Evolutionary conservation across 2,113 vertebrate species (phyloP).

Genomic region (Oenanthe oenanthe): DNA sequence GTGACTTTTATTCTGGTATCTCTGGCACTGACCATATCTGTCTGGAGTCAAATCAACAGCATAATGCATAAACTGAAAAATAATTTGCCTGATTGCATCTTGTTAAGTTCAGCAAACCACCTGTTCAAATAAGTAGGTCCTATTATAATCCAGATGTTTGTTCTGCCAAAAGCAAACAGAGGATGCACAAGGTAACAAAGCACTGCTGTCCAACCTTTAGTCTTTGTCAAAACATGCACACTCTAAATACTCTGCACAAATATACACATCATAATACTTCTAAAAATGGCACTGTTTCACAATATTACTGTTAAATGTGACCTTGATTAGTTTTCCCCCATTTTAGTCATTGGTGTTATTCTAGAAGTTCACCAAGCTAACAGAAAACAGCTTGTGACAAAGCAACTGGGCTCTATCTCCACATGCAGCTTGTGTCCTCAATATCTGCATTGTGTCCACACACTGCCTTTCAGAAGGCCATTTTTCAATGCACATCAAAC

Average conservation of each 20-base stretch:
- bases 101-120: background rate
- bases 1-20: background rate
- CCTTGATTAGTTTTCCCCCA: background rate
- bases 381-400: background rate
- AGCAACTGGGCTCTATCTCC: background rate
- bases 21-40: background rate
- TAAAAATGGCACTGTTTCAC: background rate
- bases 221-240: background rate
- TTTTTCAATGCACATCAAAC: background rate
- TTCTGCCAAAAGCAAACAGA: background rate
- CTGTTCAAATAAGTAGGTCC: slow-evolving; percentile 3
- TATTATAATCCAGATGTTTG: background rate
- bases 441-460: background rate
- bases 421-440: background rate
- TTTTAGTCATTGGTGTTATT: background rate
- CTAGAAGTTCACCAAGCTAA: background rate
- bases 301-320: background rate
- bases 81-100: background rate
- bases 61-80: background rate
- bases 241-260: background rate
- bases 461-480: background rate
- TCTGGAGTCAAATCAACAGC: background rate
- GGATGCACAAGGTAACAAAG: background rate
- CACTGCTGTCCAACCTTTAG: background rate
- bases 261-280: background rate